Evolutionary conservation across 2,113 vertebrate genomes (phyloP), one percentile per base, ranked within the genome.

Genomic region (Suricata suricatta): DNA sequence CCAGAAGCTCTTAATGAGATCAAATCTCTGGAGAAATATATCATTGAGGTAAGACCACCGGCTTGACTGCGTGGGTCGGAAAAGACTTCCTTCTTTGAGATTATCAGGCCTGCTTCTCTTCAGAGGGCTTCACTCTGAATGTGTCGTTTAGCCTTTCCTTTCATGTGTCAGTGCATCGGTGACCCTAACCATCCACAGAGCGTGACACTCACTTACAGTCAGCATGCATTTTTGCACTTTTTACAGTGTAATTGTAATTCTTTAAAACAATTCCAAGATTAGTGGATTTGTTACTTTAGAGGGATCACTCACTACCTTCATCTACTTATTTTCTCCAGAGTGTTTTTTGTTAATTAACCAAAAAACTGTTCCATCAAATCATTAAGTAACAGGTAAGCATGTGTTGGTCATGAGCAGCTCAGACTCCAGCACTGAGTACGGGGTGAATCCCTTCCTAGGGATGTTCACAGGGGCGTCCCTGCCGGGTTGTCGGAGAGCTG

Each of bases 11-110:
- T 99, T 54, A 98, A 98, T 98, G 99, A 99, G 85, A 99, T 99
- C 98, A 99, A 97, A 94, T 99, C 99, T 82, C 98, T 99, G 97
- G 99, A 99, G 98, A 99, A 99, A 97, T 99, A 99, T 63, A 99
- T 99, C 83, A 99, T 99, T 1, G 99, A 99, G 99, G 99, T 99
- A 99, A 99, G 98, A 89, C 76, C 41, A 29, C 35, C 44, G n/a
- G 90, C 13, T 84, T 90, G 17, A 38, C 25, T 80, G 25, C 88
- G 76, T 41, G 38, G 10, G 14, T 79, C 19, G 19, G n/a, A 29
- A 52, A 2, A 77, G 23, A 25, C 23, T 33, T 81, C 84, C 68
- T 60, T 52, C 3, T 41, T 92, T 41, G 2, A 74, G 10, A 31
- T 84, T n/a, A 23, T 83, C 95, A 81, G 72, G 31, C 25, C 64